Percentiles rank a stretch among this genome's conserved stretches.
These are phyloP conservation scores for Zenarchopterus dispar DNA, from an alignment of 2,797 vertebrate species.

Conservation along the genomic window DNA sequence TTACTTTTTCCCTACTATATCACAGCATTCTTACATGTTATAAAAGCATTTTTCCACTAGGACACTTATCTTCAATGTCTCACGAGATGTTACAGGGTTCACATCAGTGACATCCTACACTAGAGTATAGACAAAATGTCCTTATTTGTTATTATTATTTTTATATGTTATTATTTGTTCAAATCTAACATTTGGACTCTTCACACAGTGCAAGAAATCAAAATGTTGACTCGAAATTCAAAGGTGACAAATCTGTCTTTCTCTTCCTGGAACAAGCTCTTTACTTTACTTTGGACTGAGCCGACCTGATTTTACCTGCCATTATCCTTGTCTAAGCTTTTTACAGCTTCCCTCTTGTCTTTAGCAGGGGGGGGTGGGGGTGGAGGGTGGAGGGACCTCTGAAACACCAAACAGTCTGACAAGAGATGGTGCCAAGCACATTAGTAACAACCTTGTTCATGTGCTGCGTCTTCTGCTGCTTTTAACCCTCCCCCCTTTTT, in stretches of 20 bases:
- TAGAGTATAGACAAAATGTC: no score
- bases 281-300: slow-evolving; percentile 20
- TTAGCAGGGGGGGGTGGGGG: slow-evolving; percentile 24
- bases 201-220: neutral
- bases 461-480: slow-evolving; percentile 21
- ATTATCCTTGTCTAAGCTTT: slow-evolving; percentile 56
- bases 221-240: slow-evolving; percentile 5
- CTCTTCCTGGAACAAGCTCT: slow-evolving; percentile 12
- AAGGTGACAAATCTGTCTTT: slow-evolving; percentile 12
- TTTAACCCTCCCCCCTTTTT: slow-evolving; percentile 1
- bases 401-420: slow-evolving; percentile 13
- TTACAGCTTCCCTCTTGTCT: slow-evolving; percentile 50
- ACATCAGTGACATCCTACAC: no score
- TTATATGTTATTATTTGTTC: neutral
- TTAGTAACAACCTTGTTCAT: slow-evolving; percentile 31
- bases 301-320: slow-evolving; percentile 46
- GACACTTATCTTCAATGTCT: no score
- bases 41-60: no score
- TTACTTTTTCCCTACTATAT: no score
- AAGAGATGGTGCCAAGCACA: slow-evolving; percentile 34
- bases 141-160: no score
- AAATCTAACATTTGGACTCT: neutral
- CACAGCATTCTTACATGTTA: no score
- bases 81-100: no score
- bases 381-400: slow-evolving; percentile 17